phyloP scores from a whole-genome alignment of 2,797 vertebrate genomes.

The Hemibagrus guttatus region DNA sequence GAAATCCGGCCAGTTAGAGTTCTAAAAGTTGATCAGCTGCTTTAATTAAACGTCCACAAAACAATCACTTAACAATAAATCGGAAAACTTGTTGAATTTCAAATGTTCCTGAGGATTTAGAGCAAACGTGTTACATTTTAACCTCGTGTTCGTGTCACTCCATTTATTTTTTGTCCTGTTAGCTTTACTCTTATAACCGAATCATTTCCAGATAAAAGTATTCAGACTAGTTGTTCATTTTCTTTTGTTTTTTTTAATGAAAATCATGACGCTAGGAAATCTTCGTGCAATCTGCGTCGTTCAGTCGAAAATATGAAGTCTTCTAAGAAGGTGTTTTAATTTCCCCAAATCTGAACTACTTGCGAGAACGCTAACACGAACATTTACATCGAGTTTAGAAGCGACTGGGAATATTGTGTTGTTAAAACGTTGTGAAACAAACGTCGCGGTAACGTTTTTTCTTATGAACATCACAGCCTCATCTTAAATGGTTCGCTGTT shows the following conservation, averaged over 20 bases:
- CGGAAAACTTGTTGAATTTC: neutral
- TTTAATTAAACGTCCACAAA: neutral
- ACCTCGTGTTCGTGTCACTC: neutral
- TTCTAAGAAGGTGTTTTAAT: neutral
- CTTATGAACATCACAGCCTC: too few relatives aligned
- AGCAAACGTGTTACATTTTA: neutral
- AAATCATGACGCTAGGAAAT: neutral
- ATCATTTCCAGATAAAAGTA: neutral
- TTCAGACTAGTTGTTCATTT: neutral
- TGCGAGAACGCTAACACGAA: neutral
- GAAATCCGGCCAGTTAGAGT: constrained; percentile 26
- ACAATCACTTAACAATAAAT: neutral
- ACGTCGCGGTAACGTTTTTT: neutral
- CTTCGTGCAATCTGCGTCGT: neutral
- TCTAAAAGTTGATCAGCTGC: constrained; percentile 30
- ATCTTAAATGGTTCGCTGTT: neutral
- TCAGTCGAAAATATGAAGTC: neutral
- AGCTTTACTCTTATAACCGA: neutral
- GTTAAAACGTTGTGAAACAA: neutral
- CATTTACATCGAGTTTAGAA: neutral
- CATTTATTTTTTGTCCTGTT: neutral
- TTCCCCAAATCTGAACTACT: neutral
- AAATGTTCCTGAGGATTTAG: neutral
- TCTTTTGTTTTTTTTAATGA: neutral
- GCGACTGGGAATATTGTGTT: neutral